Base-by-base conservation (phyloP, 1,140 invertebrate species). In the Rhyacophila brunnea region DNA sequence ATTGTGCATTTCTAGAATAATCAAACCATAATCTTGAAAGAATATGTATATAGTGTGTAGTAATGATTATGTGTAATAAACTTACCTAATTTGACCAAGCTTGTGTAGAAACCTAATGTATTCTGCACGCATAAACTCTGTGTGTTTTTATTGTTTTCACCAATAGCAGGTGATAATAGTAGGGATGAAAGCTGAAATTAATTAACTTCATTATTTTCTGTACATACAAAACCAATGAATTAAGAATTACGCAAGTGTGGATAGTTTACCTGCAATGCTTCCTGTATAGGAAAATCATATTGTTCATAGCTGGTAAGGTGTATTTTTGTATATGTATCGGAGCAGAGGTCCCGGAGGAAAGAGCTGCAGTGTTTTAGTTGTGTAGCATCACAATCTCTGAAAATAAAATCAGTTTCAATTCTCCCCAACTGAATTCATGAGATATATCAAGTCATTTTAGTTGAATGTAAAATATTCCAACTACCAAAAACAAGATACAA, bases 311-410 rank as follows among this genome's bases (percentile, higher is more conserved):
- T 72, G 1, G 73, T 46, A 6, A 79, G 73, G 51, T 70, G 70
- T 5, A 62, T 64, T 10, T 65, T 65, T 11, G 75, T 60, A 53
- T 72, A 69, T 17, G 52, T 60, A 56, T 79, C 74, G 0, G 68
- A 64, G 46, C 74, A 74, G 6, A 79, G 53, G 28, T 79, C 75
- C 11, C 71, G 69, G 15, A 78, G 65, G 32, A 79, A 73, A 6
- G 72, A 72, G 60, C 75, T 71, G 1, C 74, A 70, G 20, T 79
- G 74, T 5, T 74, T 67, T 1, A 78, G 52, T 38, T 74, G 73
- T 0, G 66, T 72, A 4, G 68, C 53, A 52, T 79, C 72, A 48
- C 66, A 66, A 45, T 75, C 73, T 42, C 74, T 78, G 71, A 18
- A 72, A 72, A 51, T 13, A 54, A 43, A 52, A 42, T 11, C 40